phyloP scores from a whole-genome alignment of 1,140 invertebrate species.

The Camponotus pennsylvanicus region DNA sequence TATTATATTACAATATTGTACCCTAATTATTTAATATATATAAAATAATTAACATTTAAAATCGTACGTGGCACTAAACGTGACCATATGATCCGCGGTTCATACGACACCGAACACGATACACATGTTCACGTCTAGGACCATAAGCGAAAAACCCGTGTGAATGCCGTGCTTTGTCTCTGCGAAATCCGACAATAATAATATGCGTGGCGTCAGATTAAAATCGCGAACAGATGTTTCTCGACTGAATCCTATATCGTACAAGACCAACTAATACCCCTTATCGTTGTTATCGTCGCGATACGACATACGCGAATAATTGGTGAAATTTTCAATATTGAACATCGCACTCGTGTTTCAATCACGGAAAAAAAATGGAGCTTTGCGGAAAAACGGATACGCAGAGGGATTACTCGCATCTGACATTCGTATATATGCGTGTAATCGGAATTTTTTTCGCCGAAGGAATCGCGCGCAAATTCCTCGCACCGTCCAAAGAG shows the following conservation, averaged over 20 bases:
- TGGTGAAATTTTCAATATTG: not conserved
- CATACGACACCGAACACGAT: not conserved
- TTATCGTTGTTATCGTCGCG: not conserved
- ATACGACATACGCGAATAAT: no score
- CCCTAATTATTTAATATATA: no score
- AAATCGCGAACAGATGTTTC: conserved; percentile 40
- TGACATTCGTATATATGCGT: not conserved
- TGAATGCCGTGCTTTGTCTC: not conserved
- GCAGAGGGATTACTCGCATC: not conserved
- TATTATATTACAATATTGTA: no score
- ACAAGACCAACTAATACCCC: no score
- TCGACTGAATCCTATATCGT: not conserved
- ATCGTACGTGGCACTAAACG: not conserved
- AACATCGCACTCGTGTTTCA: not conserved
- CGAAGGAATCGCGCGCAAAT: no score
- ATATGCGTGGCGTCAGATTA: not conserved
- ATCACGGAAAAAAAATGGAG: not conserved
- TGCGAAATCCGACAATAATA: not conserved
- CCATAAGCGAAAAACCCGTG: not conserved
- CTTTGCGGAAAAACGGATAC: not conserved
- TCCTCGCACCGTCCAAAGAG: not conserved
- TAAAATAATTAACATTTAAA: not conserved
- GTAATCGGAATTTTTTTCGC: not conserved
- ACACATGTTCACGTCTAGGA: not conserved
- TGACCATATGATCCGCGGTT: not conserved